A percentile compares a stretch with the other conserved stretches of the same genome.
These are phyloP conservation scores for Trichoplusia ni DNA, from an alignment of 1,140 invertebrate species.

Conservation along the genomic window DNA sequence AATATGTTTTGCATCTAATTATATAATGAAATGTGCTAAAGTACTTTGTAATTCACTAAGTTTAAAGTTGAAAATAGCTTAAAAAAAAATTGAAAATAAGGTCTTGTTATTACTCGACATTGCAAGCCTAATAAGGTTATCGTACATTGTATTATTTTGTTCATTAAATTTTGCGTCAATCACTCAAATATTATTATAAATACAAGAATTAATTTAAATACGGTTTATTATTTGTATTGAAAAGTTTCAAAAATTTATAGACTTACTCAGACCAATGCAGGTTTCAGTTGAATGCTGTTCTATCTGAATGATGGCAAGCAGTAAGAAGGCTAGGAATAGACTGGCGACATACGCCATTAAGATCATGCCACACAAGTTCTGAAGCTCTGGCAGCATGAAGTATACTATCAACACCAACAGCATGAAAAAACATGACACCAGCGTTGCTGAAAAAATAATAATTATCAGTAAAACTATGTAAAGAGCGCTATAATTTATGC, in stretches of 20 bases:
- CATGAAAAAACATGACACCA: constrained; percentile 60
- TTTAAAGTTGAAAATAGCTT: constrained; percentile 74
- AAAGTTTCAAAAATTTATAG: not conserved
- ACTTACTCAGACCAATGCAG: constrained; percentile 32
- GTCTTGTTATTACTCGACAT: not conserved
- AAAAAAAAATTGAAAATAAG: constrained; percentile 33
- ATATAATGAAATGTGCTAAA: no score
- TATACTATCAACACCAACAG: constrained; percentile 60
- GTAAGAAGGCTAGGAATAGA: constrained; percentile 47
- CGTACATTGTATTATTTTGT: no score
- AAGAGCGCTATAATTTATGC: no score
- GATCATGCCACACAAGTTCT: constrained; percentile 64
- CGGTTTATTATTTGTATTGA: no score
- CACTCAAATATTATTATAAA: no score
- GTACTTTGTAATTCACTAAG: no score
- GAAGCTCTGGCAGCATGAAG: constrained; percentile 52
- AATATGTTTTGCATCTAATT: no score
- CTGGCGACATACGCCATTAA: constrained; percentile 62
- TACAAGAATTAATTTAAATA: no score
- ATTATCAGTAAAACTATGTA: not conserved
- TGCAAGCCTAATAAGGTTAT: no score
- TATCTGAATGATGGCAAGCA: constrained; percentile 39
- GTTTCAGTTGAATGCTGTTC: not conserved
- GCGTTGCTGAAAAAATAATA: constrained; percentile 35
- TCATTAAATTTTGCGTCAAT: no score